Evolutionary conservation across 2,888 invertebrate species (phyloP).

Genomic region (Agrotis exclamationis): DNA sequence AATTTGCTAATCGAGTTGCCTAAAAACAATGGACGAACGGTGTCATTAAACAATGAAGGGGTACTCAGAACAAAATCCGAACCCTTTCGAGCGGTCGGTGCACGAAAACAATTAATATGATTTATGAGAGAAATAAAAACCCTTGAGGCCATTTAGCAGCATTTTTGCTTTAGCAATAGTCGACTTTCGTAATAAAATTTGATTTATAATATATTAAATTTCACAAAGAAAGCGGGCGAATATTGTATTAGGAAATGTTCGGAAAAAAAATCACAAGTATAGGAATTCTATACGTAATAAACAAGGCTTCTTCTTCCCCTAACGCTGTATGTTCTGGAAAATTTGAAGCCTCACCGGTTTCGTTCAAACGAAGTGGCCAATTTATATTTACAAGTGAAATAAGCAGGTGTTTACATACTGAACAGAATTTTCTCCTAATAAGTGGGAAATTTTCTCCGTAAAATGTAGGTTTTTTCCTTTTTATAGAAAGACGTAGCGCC

Average conservation of each 20-base stretch:
- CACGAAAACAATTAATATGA: constrained; percentile 88
- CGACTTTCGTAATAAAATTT: constrained; percentile 82
- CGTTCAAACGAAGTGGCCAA: constrained; percentile 54
- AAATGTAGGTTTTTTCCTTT: constrained; percentile 10
- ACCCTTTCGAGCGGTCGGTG: constrained; percentile 77
- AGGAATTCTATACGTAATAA: constrained; percentile 36
- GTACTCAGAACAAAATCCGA: constrained; percentile 68
- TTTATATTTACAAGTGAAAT: constrained; percentile 62
- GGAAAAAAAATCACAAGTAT: constrained; percentile 25
- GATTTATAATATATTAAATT: constrained; percentile 81
- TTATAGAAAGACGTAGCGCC: constrained; percentile 2
- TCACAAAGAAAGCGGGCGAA: constrained; percentile 67
- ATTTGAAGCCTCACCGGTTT: constrained; percentile 39
- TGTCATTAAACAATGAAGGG: constrained; percentile 71
- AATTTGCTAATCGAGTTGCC: constrained; percentile 67
- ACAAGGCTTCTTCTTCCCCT: constrained; percentile 33
- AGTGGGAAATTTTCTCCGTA: neutral
- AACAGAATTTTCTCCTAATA: constrained; percentile 16
- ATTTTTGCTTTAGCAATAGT: constrained; percentile 85
- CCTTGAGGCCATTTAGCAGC: constrained; percentile 84
- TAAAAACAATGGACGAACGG: constrained; percentile 64
- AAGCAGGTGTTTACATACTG: constrained; percentile 37
- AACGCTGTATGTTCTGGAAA: constrained; percentile 35
- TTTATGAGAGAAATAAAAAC: constrained; percentile 87
- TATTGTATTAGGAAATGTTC: constrained; percentile 58